These are phyloP conservation scores for Prorops nasuta DNA, from an alignment of 1,140 invertebrate species.

Conservation along the genomic window DNA sequence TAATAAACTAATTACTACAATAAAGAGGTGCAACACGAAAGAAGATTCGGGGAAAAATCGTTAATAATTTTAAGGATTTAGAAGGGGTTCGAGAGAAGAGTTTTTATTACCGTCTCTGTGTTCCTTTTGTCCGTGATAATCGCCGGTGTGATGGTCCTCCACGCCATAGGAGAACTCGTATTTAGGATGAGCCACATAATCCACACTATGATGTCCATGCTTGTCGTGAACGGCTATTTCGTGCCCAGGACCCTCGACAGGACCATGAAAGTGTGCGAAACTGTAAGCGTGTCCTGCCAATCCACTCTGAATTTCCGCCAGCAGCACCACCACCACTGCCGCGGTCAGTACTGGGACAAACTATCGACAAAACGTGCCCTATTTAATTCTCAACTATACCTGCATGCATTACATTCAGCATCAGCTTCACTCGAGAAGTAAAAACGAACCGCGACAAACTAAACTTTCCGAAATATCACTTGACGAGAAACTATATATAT, in stretches of 20 bases:
- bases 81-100: too few relatives aligned
- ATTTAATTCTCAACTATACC: too few relatives aligned
- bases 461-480: too few relatives aligned
- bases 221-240: slow-evolving; percentile 42
- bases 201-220: slow-evolving; percentile 44
- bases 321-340: slow-evolving; percentile 30
- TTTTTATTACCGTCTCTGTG: slow-evolving; percentile 59
- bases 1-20: too few relatives aligned
- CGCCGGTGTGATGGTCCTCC: slow-evolving; percentile 57
- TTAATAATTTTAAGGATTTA: too few relatives aligned
- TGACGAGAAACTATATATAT: too few relatives aligned
- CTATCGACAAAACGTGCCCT: slow-evolving; percentile 34
- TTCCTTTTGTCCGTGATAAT: slow-evolving; percentile 59
- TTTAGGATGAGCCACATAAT: slow-evolving; percentile 54
- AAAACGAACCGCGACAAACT: too few relatives aligned
- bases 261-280: slow-evolving; percentile 48
- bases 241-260: slow-evolving; percentile 43
- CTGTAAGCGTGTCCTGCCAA: slow-evolving; percentile 47
- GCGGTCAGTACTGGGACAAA: slow-evolving; percentile 31
- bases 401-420: too few relatives aligned
- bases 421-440: too few relatives aligned
- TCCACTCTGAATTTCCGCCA: slow-evolving; percentile 28
- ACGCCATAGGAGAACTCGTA: slow-evolving; percentile 58
- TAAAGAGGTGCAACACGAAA: too few relatives aligned
- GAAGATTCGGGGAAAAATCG: too few relatives aligned